Base-by-base conservation (phyloP, 2,888 invertebrate genomes). In the Eueremaeus valkanovi region DNA sequence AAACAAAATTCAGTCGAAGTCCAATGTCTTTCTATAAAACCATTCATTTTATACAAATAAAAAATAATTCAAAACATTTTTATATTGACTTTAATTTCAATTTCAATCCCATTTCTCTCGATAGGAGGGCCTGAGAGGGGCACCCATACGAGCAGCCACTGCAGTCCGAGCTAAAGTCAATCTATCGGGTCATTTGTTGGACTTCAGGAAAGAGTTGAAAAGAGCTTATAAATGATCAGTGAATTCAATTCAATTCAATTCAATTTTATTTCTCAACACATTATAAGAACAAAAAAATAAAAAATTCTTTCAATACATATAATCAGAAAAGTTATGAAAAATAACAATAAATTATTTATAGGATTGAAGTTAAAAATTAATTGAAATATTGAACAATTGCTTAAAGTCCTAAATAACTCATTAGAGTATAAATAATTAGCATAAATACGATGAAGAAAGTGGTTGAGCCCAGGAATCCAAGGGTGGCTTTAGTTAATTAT, bases 401-500 rank as follows among this genome's bases (percentile, higher is more conserved):
- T 58, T 63, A 74, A 31, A 74, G 40, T 55, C 77, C 76, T 11
- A 77, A 49, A 75, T 73, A 78, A 77, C 78, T 78, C 78, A 80
- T 78, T 11, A 77, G 24, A 16, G 79, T 73, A 77, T 79, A 80
- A 72, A 79, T 73, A 40, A 78, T 58, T 42, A 80, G 73, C 49
- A 80, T 70, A 42, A 77, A 76, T 29, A 77, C 55, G n/a, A 79
- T 75, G 66, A 79, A 80, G 51, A 80, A 74, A 31, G 68, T 49
- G 31, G 77, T 73, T 42, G 79, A 73, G 21, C 78, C 78, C 55
- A 79, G 73, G 72, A 78, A 76, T 40, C 79, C 77, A 68, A 79
- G 77, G 3, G 78, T 78, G 21, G 77, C 77, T 77, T 76, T 55
- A 74, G 61, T n/a, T n/a, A n/a, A n/a, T n/a, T n/a, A n/a, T n/a